Evolutionary conservation across 2,113 vertebrate species (phyloP).

Genomic region (Thunnus maccoyii): DNA sequence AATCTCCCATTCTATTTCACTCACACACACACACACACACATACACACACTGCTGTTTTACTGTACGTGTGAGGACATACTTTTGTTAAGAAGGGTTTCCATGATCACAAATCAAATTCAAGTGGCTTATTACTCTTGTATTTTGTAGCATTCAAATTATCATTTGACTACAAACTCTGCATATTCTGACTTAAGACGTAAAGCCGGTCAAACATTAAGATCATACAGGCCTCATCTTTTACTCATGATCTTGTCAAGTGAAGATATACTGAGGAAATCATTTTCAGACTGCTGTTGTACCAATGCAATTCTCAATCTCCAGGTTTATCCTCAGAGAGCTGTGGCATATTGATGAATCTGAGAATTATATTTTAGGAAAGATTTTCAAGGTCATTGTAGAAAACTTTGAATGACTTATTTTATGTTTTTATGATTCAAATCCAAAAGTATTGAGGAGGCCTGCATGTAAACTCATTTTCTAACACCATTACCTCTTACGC

Average conservation of each 20-base stretch:
- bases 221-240: slow-evolving; percentile 24
- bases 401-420: slow-evolving; percentile 1
- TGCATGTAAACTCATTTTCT: not conserved
- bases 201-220: slow-evolving; percentile 12
- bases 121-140: not conserved
- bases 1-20: slow-evolving; percentile 17
- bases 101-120: slow-evolving; percentile 6
- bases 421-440: not conserved
- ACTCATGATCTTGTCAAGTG: slow-evolving; percentile 28
- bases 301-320: slow-evolving; percentile 37
- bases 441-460: not conserved
- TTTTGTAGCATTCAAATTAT: not conserved
- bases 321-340: slow-evolving; percentile 35
- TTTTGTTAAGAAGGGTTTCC: not conserved
- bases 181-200: slow-evolving; percentile 3
- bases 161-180: not conserved
- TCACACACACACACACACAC: not conserved
- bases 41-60: not conserved
- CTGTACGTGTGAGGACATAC: not conserved
- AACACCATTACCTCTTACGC: too few relatives aligned
- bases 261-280: slow-evolving; percentile 46
- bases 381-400: slow-evolving; percentile 32
- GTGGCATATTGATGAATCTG: slow-evolving; percentile 49
- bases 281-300: slow-evolving; percentile 35
- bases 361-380: slow-evolving; percentile 21